Conservation (phyloP, 2,113 vertebrate genomes). For the Gobius niger region DNA sequence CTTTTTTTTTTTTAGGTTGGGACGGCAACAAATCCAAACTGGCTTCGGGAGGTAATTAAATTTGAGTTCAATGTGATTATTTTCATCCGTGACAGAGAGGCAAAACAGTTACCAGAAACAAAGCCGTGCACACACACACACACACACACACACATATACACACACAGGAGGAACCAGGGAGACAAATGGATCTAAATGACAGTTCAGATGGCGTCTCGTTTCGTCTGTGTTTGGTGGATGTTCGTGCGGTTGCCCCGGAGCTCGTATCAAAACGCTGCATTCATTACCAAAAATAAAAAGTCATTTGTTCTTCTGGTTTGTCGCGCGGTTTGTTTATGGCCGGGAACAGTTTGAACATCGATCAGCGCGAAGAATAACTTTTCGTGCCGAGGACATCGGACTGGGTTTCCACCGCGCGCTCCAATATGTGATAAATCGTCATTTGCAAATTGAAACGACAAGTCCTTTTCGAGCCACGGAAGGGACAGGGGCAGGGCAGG, state of each 20-base stretch:
- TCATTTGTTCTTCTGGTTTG: slow-evolving; percentile 42
- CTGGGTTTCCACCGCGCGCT: slow-evolving; percentile 47
- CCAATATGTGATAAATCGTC: slow-evolving; percentile 45
- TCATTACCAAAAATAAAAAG: slow-evolving; percentile 39
- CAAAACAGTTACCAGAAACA: slow-evolving; percentile 5
- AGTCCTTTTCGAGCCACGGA: background rate
- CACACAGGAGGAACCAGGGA: slow-evolving; percentile 32
- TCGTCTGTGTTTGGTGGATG: slow-evolving; percentile 12
- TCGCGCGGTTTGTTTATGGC: slow-evolving; percentile 41
- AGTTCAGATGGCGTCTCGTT: slow-evolving; percentile 22
- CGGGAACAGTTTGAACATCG: slow-evolving; percentile 36
- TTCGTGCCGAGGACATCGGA: slow-evolving; percentile 30
- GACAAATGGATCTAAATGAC: slow-evolving; percentile 29
- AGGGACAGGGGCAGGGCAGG: slow-evolving; percentile 6
- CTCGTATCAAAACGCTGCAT: slow-evolving; percentile 39
- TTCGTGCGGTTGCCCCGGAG: slow-evolving; percentile 37
- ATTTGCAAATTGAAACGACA: slow-evolving; percentile 34
- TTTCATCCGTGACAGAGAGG: slow-evolving; percentile 29
- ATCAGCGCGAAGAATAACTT: slow-evolving; percentile 43
- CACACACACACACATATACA: too few relatives aligned
- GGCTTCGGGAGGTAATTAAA: slow-evolving; percentile 31
- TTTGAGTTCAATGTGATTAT: slow-evolving; percentile 43
- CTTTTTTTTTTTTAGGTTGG: slow-evolving; percentile 14
- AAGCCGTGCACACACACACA: slow-evolving; percentile 17
- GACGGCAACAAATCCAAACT: slow-evolving; percentile 26